phyloP scores from a whole-genome alignment of 2,888 invertebrate genomes.

The Ophioninae sp. region DNA sequence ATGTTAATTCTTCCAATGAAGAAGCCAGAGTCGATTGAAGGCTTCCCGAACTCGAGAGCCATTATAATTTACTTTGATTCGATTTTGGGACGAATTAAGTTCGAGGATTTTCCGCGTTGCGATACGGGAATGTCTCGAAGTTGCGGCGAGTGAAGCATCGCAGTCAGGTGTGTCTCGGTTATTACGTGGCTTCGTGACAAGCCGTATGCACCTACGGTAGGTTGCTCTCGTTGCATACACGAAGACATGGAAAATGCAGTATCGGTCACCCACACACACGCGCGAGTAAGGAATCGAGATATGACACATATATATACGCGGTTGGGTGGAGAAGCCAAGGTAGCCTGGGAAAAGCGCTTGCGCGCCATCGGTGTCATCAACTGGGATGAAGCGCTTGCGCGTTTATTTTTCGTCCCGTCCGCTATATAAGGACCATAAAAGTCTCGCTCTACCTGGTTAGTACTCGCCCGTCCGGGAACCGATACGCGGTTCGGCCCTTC shows the following conservation, averaged over 20 bases:
- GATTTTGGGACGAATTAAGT: too few species aligned
- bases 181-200: constrained; percentile 35
- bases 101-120: too few species aligned
- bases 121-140: constrained; percentile 3
- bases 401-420: constrained; percentile 29
- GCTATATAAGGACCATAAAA: constrained; percentile 42
- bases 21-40: too few species aligned
- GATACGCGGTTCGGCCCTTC: background rate
- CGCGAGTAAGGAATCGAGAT: constrained; percentile 14
- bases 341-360: constrained; percentile 48
- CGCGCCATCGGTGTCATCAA: constrained; percentile 24
- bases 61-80: too few species aligned
- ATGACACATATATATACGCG: background rate
- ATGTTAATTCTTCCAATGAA: too few species aligned
- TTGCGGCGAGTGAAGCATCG: background rate
- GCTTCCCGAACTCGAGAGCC: too few species aligned
- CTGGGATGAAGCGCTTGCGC: constrained; percentile 50
- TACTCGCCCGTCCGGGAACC: constrained; percentile 54
- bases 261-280: too few species aligned
- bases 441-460: constrained; percentile 48
- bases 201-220: constrained; percentile 7
- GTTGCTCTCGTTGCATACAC: constrained; percentile 19
- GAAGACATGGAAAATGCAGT: constrained; percentile 28
- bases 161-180: constrained; percentile 33
- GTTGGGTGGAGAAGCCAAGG: constrained; percentile 26